Conservation (phyloP, 2,888 invertebrate genomes). For the Adelphocoris suturalis region DNA sequence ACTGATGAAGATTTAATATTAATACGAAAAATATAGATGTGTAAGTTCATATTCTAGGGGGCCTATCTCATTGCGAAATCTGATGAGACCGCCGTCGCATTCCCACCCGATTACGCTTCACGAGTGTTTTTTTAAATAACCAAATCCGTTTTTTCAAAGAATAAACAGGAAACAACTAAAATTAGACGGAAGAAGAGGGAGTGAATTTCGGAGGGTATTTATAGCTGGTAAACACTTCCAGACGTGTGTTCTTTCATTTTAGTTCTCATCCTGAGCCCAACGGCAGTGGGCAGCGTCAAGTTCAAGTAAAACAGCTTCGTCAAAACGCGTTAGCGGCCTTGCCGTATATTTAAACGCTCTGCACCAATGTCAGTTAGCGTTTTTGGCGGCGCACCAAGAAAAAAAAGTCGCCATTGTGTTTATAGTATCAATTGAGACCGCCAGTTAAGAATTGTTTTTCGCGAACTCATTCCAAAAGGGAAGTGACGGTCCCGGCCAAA, state of each 20-base stretch:
- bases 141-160: neutral
- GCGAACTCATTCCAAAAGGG: conserved; percentile 44
- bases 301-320: conserved; percentile 11
- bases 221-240: conserved; percentile 51
- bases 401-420: conserved; percentile 61
- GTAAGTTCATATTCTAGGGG: too few species aligned
- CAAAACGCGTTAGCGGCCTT: conserved; percentile 51
- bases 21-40: too few species aligned
- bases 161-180: conserved; percentile 35
- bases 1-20: too few species aligned
- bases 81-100: neutral
- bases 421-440: conserved; percentile 63
- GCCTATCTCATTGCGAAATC: neutral
- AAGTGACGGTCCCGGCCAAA: neutral
- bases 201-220: conserved; percentile 22
- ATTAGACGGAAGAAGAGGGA: neutral
- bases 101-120: neutral
- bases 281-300: conserved; percentile 35
- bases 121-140: neutral
- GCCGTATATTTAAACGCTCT: conserved; percentile 58
- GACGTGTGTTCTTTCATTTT: neutral
- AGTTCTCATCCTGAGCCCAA: neutral
- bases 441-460: conserved; percentile 60
- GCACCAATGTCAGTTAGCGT: conserved; percentile 65
- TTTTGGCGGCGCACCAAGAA: conserved; percentile 52